Conservation (phyloP, 1,140 invertebrate genomes). For the Lordiphosa stackelbergi region DNA sequence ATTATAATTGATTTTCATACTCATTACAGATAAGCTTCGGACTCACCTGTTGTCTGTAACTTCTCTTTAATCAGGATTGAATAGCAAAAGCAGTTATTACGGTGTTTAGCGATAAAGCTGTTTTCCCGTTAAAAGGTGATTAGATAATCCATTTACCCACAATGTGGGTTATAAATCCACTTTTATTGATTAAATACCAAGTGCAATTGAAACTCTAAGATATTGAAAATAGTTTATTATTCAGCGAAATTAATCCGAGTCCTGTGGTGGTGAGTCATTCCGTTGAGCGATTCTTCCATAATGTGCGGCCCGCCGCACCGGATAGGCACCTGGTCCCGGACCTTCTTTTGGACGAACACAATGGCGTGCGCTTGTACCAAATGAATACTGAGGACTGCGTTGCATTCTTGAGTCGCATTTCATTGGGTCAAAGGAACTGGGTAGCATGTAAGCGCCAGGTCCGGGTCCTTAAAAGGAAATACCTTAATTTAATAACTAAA, state of each 20-base stretch:
- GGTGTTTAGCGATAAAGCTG: conserved; percentile 1
- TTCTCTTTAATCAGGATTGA: conserved; percentile 9
- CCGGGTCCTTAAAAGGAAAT: conserved; percentile 22
- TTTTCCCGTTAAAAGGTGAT: neutral
- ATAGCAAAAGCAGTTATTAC: no score
- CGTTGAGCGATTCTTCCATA: conserved; percentile 10
- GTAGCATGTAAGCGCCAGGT: conserved; percentile 33
- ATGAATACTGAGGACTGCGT: conserved; percentile 24
- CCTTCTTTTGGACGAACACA: neutral
- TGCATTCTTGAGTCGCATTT: conserved; percentile 6
- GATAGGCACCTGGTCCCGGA: conserved; percentile 30
- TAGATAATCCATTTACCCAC: neutral
- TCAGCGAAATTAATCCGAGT: no score
- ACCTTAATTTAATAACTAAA: neutral
- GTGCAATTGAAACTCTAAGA: no score
- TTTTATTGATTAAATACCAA: neutral
- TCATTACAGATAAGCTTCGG: neutral
- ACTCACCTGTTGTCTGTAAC: conserved; percentile 21
- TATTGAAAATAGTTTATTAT: no score
- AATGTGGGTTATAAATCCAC: neutral
- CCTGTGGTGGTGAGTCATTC: neutral
- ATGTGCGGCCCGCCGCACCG: conserved; percentile 9
- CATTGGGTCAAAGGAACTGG: conserved; percentile 16
- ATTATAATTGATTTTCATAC: neutral
- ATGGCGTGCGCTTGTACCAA: conserved; percentile 5